These are phyloP conservation scores for Leptoteleia sp. DNA, from an alignment of 1,140 invertebrate genomes.

Conservation along the genomic window DNA sequence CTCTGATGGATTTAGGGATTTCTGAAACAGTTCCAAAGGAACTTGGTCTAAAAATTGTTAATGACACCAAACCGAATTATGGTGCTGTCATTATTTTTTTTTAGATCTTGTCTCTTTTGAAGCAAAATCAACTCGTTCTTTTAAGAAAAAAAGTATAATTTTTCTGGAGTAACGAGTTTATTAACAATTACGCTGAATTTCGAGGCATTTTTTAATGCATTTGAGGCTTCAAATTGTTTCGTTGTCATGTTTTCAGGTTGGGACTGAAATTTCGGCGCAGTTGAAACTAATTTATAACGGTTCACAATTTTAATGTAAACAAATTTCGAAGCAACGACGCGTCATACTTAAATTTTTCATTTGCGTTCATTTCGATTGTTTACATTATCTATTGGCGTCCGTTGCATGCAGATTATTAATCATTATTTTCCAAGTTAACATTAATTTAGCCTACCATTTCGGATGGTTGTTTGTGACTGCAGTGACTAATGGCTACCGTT, in stretches of 20 bases:
- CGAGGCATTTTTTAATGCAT: constrained; percentile 15
- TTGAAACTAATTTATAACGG: constrained; percentile 10
- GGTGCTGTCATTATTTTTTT: too few species aligned
- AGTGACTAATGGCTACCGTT: constrained; percentile 57
- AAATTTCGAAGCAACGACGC: background rate
- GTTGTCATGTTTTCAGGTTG: constrained; percentile 42
- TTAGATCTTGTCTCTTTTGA: background rate
- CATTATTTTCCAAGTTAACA: constrained; percentile 38
- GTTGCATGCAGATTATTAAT: constrained; percentile 53
- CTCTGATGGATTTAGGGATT: constrained; percentile 19
- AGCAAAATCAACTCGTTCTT: background rate
- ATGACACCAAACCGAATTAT: too few species aligned
- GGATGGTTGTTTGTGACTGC: constrained; percentile 55
- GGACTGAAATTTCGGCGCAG: constrained; percentile 7
- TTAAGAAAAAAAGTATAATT: background rate
- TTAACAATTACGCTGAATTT: background rate
- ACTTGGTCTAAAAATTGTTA: too few species aligned
- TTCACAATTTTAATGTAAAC: constrained; percentile 10
- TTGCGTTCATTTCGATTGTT: constrained; percentile 3
- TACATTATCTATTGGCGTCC: constrained; percentile 8
- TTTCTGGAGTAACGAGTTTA: background rate
- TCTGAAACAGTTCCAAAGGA: background rate
- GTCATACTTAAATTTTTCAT: background rate
- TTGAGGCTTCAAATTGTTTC: constrained; percentile 21
- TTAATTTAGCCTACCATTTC: constrained; percentile 45